Conservation (phyloP, 2,797 vertebrate species). For the Ataeniobius toweri region DNA sequence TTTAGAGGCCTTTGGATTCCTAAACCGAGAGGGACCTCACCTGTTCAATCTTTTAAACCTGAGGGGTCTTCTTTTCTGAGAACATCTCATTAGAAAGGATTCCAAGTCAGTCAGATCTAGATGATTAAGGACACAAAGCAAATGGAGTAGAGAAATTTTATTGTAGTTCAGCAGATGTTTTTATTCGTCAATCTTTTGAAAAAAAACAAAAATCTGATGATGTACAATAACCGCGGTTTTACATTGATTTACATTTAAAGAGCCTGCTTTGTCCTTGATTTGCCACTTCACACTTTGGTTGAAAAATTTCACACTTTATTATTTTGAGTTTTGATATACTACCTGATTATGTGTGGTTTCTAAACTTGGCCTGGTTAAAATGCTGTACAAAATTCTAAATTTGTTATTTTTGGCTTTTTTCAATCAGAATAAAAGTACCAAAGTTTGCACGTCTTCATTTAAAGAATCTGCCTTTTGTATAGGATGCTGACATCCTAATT, state of each 20-base stretch:
- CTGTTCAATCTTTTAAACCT: conserved; percentile 54
- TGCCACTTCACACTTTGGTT: no score
- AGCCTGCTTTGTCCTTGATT: not conserved
- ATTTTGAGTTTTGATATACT: not conserved
- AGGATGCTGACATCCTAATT: not conserved
- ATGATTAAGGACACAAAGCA: not conserved
- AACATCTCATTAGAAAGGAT: no score
- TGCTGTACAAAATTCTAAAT: not conserved
- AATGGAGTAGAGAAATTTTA: not conserved
- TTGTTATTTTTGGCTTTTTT: not conserved
- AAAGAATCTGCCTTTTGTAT: not conserved
- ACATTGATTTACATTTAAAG: not conserved
- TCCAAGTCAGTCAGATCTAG: not conserved
- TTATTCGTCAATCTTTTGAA: no score
- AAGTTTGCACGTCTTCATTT: not conserved
- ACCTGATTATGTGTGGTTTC: no score
- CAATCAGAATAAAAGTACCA: not conserved
- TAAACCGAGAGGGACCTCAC: conserved; percentile 33
- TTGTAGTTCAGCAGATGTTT: no score
- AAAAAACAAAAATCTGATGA: not conserved
- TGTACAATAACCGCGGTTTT: not conserved
- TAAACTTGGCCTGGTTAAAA: not conserved
- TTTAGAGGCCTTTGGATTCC: conserved; percentile 54
- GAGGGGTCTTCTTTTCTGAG: conserved; percentile 26
- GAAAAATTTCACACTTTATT: not conserved